These are phyloP conservation scores for Melikaiella ostensackeni DNA, from an alignment of 2,888 invertebrate genomes.

Conservation along the genomic window DNA sequence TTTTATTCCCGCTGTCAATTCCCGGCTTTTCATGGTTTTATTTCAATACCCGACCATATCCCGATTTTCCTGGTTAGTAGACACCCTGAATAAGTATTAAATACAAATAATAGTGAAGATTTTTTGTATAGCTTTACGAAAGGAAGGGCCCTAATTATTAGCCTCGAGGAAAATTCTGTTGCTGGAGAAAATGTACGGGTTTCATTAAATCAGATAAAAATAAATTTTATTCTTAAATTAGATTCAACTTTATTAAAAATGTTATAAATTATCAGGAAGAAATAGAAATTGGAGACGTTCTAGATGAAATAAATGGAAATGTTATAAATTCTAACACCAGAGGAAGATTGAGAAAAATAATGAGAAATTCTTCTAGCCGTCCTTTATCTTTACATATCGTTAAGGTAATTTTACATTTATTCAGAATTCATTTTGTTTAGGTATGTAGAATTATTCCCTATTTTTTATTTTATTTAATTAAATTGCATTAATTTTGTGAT, in stretches of 20 bases:
- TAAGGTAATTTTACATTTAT: conserved; percentile 77
- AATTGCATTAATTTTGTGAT: neutral
- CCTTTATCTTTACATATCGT: conserved; percentile 79
- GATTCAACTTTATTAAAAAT: neutral
- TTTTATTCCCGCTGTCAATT: no score
- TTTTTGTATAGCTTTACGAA: conserved; percentile 78
- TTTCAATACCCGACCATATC: no score
- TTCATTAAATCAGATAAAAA: conserved; percentile 35
- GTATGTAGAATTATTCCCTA: neutral
- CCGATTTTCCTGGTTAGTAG: no score
- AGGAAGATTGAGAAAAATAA: conserved; percentile 78
- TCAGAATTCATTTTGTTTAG: neutral
- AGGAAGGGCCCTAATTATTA: conserved; percentile 81
- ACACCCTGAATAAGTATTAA: no score
- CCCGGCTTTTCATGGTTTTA: no score
- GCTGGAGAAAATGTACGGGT: conserved; percentile 82
- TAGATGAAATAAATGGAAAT: conserved; percentile 82
- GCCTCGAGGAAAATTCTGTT: conserved; percentile 81
- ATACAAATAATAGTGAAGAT: conserved; percentile 7
- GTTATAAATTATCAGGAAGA: conserved; percentile 76
- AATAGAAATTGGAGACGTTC: conserved; percentile 81
- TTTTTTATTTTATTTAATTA: neutral
- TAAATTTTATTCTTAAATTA: conserved; percentile 18
- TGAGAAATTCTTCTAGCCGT: conserved; percentile 77
- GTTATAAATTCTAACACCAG: conserved; percentile 77